These are phyloP conservation scores for Corbicula japonica DNA, from an alignment of 2,888 invertebrate species.

Conservation along the genomic window DNA sequence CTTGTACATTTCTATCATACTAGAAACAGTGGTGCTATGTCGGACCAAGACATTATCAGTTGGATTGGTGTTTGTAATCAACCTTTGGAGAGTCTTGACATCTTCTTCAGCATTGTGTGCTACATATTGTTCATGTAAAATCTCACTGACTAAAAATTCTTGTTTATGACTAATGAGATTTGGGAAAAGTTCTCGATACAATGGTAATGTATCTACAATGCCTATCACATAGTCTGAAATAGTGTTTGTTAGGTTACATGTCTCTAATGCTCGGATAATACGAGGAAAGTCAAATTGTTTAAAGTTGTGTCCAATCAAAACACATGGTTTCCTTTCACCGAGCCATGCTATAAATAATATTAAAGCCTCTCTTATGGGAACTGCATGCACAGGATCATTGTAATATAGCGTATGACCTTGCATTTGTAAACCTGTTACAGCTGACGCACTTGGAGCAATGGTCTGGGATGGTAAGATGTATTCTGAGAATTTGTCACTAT, in stretches of 20 bases:
- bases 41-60: background rate
- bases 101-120: conserved; percentile 41
- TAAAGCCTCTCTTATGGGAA: conserved; percentile 10
- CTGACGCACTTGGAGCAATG: conserved; percentile 15
- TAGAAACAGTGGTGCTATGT: too few relatives aligned
- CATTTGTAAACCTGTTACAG: conserved; percentile 34
- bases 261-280: background rate
- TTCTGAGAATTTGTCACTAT: conserved; percentile 4
- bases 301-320: conserved; percentile 43
- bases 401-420: conserved; percentile 31
- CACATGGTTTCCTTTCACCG: background rate
- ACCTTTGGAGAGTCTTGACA: conserved; percentile 10
- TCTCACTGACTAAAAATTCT: background rate
- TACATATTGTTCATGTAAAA: conserved; percentile 13
- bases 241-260: background rate
- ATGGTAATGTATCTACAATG: conserved; percentile 8
- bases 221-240: background rate
- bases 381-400: conserved; percentile 25
- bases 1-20: too few relatives aligned
- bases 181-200: conserved; percentile 1
- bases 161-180: background rate
- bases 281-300: conserved; percentile 31
- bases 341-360: conserved; percentile 19
- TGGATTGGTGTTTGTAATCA: background rate
- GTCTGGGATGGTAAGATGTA: conserved; percentile 21